phyloP scores from a whole-genome alignment of 2,797 vertebrate genomes.

The Podarcis lilfordi region DNA sequence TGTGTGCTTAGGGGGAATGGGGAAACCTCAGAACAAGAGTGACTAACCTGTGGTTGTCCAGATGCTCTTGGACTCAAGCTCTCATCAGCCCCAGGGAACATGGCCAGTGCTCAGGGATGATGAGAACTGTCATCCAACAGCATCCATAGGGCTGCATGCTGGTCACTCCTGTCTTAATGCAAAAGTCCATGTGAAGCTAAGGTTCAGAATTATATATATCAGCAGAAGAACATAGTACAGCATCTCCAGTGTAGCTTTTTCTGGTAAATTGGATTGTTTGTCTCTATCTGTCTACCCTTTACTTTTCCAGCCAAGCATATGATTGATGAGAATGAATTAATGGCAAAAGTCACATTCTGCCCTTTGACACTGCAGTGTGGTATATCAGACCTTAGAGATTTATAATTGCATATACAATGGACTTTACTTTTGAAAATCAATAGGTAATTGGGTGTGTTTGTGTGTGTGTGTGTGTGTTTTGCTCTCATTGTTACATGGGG shows the following conservation, averaged over 20 bases:
- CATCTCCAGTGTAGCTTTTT: conserved; percentile 4
- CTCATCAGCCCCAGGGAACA: too few relatives aligned
- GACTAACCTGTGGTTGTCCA: too few relatives aligned
- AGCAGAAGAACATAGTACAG: not conserved
- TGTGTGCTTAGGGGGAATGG: not conserved
- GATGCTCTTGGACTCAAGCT: too few relatives aligned
- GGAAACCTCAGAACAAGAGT: not conserved
- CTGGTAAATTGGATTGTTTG: not conserved
- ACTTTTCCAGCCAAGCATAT: not conserved
- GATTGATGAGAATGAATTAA: conserved; percentile 8
- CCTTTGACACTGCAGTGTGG: conserved; percentile 1
- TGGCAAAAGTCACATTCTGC: not conserved
- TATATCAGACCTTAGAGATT: conserved; percentile 9
- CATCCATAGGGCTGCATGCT: too few relatives aligned
- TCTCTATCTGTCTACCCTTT: not conserved
- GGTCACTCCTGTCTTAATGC: too few relatives aligned
- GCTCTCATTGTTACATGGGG: not conserved
- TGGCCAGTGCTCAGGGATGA: too few relatives aligned
- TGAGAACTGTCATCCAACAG: too few relatives aligned
- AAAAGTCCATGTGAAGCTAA: not conserved
- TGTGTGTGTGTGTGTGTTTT: not conserved
- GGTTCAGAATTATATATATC: not conserved
- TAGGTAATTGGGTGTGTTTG: not conserved
- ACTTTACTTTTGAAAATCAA: conserved; percentile 21
- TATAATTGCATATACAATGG: not conserved